Base-by-base conservation (phyloP, 2,797 vertebrate genomes). In the Intellagama lesueurii region DNA sequence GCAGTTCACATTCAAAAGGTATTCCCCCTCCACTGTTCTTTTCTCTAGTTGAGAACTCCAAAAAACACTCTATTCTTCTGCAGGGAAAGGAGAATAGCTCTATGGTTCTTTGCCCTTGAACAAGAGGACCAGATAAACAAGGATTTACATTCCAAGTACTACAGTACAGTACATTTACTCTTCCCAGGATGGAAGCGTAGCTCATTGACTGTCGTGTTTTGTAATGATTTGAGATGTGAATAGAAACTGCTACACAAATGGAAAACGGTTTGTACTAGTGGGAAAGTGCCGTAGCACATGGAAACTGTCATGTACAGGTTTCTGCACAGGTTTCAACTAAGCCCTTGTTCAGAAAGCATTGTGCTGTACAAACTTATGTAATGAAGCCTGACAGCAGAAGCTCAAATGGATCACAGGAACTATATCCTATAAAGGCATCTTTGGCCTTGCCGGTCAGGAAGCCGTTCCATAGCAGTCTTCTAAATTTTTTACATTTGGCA, bases 251-350 rank as follows among this genome's bases (percentile, higher is more conserved):
- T 76, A 14, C 60, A 66, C 28, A 35, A 89, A 73, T 66, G 40
- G 47, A 28, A 82, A 75, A 64, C 24, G 28, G 64, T 24, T 69
- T 69, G 6, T 44, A 11, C 44, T 82, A n/a, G 52, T 49, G 9
- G 8, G 7, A 68, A 52, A 47, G 32, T 66, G 14, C 49, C 40
- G 60, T 47, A 1, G 0, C 24, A 77, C 12, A 77, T 73, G 68
- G 68, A 56, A 81, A 60, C 72, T 87, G 28, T 30, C 68, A 87
- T 72, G 35, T 56, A 40, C 12, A 78, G 35, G 66, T n/a, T 88
- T 69, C 73, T 78, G 30, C 44, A 78, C 7, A 60, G 30, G 35
- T n/a, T 79, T 80, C 75, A 81, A 80, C 44, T n/a, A 76, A 83
- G 47, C 30, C 40, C 44, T 56, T 83, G 60, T 81, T 64, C 76